Evolutionary conservation across 2,888 invertebrate genomes (phyloP), one percentile per base, ranked within the genome.

Genomic region (Drosophila stalkeri): DNA sequence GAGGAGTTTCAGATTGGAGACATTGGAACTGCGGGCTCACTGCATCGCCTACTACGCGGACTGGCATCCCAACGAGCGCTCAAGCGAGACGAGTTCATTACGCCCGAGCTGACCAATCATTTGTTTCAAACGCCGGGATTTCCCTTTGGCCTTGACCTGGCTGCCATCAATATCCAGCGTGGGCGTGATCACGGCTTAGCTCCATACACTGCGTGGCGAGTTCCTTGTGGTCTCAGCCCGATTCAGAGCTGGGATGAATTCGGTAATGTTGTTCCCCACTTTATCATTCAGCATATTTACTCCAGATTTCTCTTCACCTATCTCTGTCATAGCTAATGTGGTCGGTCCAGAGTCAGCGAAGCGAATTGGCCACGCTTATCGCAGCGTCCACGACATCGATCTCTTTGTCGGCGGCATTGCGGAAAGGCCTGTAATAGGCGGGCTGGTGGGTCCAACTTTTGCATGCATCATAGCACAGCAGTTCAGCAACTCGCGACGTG

Each of bases 391-490:
- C 66, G 98, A 98, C 90, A 95, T 98, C 67, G 98, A 98, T 91
- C 93, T 98, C 2, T 98, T 97, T 90, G 95, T 97, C 0, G 98
- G 96, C 11, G 97, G 87, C 14, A 94, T 98, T 90, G 96, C 97
- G 0, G 98, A 98, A 89, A 94, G 96, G 43, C 96, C 97, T 0
- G 96, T 98, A 0, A 93, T 95, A 0, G 92, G 92, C 2, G 97
- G 97, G 0, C 93, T 97, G 3, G 96, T 98, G 0, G 98, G 98
- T 0, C 97, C 97, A 0, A 97, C 97, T 0, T 97, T 98, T 84
- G 97, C 97, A 35, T 98, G 98, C 90, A 96, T 98, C 64, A 96
- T 98, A 52, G 97, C 97, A 0, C 97, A 97, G 86, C 97, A 97
- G 92, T 98, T 98, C 90, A 94, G 95, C 12, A 96, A 96, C 89